These are phyloP conservation scores for Falco berigora DNA, from an alignment of 2,797 vertebrate genomes.

Conservation along the genomic window DNA sequence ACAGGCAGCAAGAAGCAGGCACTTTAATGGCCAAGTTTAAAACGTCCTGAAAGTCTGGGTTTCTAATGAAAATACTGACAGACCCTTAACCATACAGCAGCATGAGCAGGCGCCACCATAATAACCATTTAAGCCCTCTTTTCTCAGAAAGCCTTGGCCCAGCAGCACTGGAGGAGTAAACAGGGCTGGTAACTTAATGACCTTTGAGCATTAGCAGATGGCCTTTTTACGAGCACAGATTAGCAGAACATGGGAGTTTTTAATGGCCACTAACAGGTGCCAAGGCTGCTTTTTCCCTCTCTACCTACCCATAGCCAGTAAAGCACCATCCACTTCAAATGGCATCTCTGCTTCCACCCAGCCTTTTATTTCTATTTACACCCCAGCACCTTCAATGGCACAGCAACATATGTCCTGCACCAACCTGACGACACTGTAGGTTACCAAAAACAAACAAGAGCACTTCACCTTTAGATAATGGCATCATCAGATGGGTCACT, in stretches of 20 bases:
- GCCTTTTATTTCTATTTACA: not conserved
- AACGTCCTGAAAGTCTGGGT: not conserved
- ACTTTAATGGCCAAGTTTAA: conserved; percentile 5
- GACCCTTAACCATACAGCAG: not conserved
- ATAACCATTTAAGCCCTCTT: conserved; percentile 59
- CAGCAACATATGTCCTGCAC: not conserved
- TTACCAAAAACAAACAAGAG: not conserved
- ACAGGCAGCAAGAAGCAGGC: not conserved
- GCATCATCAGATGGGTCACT: not conserved
- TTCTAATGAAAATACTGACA: conserved; percentile 49
- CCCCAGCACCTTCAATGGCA: not conserved
- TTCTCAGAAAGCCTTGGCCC: conserved; percentile 52
- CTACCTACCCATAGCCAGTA: not conserved
- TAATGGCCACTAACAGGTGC: conserved; percentile 73
- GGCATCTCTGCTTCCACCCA: not conserved
- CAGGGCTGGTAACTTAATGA: conserved; percentile 73
- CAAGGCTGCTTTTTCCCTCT: conserved; percentile 48
- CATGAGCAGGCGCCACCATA: conserved; percentile 36
- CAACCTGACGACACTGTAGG: not conserved
- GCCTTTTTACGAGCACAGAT: conserved; percentile 77
- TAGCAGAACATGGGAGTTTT: conserved; percentile 68
- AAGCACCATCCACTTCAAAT: not conserved
- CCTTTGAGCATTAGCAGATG: conserved; percentile 79
- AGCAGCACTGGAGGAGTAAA: conserved; percentile 62
- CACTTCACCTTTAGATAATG: not conserved